Percentiles rank a stretch among this genome's conserved stretches.
These are phyloP conservation scores for Lycaena phlaeas DNA, from an alignment of 2,888 invertebrate species.

Conservation along the genomic window DNA sequence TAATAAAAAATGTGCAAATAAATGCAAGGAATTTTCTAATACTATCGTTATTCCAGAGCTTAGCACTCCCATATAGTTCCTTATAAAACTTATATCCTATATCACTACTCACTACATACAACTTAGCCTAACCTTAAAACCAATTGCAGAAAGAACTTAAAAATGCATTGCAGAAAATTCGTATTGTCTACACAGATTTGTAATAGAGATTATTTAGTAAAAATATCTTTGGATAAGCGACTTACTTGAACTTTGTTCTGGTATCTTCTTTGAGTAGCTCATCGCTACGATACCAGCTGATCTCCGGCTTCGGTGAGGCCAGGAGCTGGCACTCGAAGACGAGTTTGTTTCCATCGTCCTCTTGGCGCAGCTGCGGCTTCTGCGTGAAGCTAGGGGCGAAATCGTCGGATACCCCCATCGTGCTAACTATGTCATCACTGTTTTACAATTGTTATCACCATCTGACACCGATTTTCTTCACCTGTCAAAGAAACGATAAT, in stretches of 20 bases:
- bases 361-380: slow-evolving; percentile 96
- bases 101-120: too few species aligned
- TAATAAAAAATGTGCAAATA: too few species aligned
- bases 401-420: slow-evolving; percentile 91
- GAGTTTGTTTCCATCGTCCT: slow-evolving; percentile 95
- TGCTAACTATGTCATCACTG: slow-evolving; percentile 61
- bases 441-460: slow-evolving; percentile 28
- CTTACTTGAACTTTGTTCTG: slow-evolving; percentile 85
- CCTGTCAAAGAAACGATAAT: slow-evolving; percentile 31
- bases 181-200: too few species aligned
- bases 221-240: too few species aligned
- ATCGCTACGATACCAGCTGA: slow-evolving; percentile 93
- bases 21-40: too few species aligned
- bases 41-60: too few species aligned
- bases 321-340: slow-evolving; percentile 95
- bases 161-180: too few species aligned
- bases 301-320: slow-evolving; percentile 90
- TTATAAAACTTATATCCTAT: too few species aligned
- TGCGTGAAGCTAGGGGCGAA: slow-evolving; percentile 98
- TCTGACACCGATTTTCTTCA: slow-evolving; percentile 25
- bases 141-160: too few species aligned
- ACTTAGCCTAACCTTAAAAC: too few species aligned
- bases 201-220: too few species aligned
- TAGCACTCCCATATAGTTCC: too few species aligned
- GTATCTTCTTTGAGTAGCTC: slow-evolving; percentile 86